phyloP scores from a whole-genome alignment of 1,140 invertebrate species.

The Bathynomus jamesi region DNA sequence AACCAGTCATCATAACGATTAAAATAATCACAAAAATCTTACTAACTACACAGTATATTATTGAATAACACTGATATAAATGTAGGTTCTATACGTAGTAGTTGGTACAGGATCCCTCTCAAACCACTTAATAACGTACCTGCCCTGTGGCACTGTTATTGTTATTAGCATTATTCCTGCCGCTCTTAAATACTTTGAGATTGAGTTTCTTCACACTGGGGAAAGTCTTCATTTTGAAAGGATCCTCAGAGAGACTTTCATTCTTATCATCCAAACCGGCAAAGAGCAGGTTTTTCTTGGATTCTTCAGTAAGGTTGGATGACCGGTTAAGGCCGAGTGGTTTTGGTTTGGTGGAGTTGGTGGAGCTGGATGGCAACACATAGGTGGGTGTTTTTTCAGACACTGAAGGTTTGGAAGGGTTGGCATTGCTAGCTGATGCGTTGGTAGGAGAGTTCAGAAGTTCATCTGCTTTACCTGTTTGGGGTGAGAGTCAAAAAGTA shows the following conservation, averaged over 20 bases:
- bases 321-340: neutral
- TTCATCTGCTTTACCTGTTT: slow-evolving; percentile 11
- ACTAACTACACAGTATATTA: no score
- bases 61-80: no score
- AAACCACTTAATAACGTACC: neutral
- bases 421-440: neutral
- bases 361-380: neutral
- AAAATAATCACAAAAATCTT: no score
- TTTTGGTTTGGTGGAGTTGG: neutral
- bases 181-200: slow-evolving; percentile 40
- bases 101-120: no score
- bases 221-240: slow-evolving; percentile 46
- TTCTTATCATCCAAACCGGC: slow-evolving; percentile 51
- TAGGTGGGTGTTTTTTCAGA: slow-evolving; percentile 7
- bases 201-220: slow-evolving; percentile 51
- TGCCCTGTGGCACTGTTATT: neutral
- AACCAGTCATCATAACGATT: no score
- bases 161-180: slow-evolving; percentile 4
- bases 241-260: slow-evolving; percentile 41
- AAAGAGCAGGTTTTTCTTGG: slow-evolving; percentile 43
- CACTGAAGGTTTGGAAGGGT: neutral
- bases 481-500: neutral
- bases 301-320: neutral
- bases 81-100: no score
- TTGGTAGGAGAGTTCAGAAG: slow-evolving; percentile 7